Evolutionary conservation across 2,888 invertebrate genomes (phyloP).

Genomic region (Hypselothyrea guttata): DNA sequence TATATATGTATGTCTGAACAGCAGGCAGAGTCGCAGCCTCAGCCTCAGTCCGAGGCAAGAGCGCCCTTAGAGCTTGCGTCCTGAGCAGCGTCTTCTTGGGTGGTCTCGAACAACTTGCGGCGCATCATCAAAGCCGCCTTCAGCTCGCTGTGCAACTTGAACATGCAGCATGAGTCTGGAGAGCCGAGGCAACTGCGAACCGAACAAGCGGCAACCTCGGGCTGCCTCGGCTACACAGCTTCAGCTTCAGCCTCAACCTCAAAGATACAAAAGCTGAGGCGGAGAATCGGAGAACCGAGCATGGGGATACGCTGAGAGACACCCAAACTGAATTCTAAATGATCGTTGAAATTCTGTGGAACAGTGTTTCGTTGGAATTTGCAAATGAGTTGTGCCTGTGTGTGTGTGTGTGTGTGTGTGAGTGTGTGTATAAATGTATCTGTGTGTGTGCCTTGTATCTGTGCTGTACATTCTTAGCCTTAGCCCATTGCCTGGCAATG

Average conservation of each 20-base stretch:
- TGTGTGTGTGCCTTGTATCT: constrained; percentile 8
- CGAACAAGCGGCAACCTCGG: constrained; percentile 38
- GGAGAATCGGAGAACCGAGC: constrained; percentile 16
- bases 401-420: constrained; percentile 14
- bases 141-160: constrained; percentile 73
- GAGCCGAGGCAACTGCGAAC: constrained; percentile 36
- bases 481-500: constrained; percentile 14
- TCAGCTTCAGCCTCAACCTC: constrained; percentile 1
- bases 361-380: constrained; percentile 81
- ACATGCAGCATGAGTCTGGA: constrained; percentile 65
- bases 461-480: constrained; percentile 36
- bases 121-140: constrained; percentile 78
- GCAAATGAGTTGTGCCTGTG: constrained; percentile 79
- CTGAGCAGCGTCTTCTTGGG: constrained; percentile 76
- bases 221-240: constrained; percentile 28
- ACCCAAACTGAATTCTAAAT: constrained; percentile 79
- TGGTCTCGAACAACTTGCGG: constrained; percentile 81
- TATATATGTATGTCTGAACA: background rate
- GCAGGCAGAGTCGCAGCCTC: background rate
- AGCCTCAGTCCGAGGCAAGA: constrained; percentile 19
- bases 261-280: constrained; percentile 29
- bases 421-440: constrained; percentile 3
- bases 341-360: constrained; percentile 80
- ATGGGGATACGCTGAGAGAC: constrained; percentile 35
- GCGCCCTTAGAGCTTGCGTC: constrained; percentile 51